These are phyloP conservation scores for Sula dactylatra DNA, from an alignment of 2,113 vertebrate species.

Conservation along the genomic window DNA sequence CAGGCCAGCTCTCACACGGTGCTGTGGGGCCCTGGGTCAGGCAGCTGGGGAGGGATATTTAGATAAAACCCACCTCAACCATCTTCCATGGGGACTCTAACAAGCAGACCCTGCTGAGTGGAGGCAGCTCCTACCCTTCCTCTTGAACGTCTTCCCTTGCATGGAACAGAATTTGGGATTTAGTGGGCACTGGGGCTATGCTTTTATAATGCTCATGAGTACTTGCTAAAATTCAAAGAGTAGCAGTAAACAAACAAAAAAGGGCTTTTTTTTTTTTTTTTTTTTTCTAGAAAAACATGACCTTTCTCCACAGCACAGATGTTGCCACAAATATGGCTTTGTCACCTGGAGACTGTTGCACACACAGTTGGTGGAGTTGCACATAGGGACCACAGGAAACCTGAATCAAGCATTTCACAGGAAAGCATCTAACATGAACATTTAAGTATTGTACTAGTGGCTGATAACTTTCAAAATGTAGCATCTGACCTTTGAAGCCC, in stretches of 20 bases:
- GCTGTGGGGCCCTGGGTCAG: background rate
- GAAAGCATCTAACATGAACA: background rate
- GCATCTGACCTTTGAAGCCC: background rate
- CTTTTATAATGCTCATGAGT: background rate
- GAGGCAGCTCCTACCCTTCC: fast-evolving
- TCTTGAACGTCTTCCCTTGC: background rate
- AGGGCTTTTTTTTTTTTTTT: background rate
- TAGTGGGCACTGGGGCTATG: background rate
- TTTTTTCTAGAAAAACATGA: background rate
- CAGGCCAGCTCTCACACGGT: background rate
- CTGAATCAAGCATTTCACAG: background rate
- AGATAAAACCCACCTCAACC: background rate
- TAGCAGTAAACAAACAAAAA: background rate
- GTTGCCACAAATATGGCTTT: background rate
- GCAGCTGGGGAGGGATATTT: fast-evolving
- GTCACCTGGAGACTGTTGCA: background rate
- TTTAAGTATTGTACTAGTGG: background rate
- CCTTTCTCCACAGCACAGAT: background rate
- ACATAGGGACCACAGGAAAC: background rate
- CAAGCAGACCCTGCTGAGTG: background rate
- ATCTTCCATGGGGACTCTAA: background rate
- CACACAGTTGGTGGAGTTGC: background rate
- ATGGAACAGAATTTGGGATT: background rate
- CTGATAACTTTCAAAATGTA: background rate
- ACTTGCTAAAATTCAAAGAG: background rate